Evolutionary conservation across 2,888 invertebrate species (phyloP).

Genomic region (Noctuana brunneofusca): DNA sequence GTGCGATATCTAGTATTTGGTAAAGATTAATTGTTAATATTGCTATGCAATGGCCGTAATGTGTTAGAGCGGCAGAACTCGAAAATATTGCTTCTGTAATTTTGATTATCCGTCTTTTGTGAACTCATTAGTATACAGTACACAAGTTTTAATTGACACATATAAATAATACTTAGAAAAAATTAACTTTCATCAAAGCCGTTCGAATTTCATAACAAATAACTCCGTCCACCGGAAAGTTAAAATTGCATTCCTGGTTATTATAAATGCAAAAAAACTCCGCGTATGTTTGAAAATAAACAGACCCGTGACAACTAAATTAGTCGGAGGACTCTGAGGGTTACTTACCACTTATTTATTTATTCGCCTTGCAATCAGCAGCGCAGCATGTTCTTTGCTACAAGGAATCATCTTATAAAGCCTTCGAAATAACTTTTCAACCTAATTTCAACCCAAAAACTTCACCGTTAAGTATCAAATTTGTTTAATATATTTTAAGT

Average conservation of each 20-base stretch:
- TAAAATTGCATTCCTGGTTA: conserved; percentile 11
- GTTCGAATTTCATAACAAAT: neutral
- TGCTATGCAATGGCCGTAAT: too few species aligned
- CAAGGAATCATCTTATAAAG: conserved; percentile 25
- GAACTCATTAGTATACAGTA: too few species aligned
- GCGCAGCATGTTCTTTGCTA: conserved; percentile 46
- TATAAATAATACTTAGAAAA: too few species aligned
- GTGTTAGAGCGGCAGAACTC: too few species aligned
- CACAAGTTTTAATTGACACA: too few species aligned
- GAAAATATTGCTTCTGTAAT: too few species aligned
- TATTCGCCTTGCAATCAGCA: conserved; percentile 60
- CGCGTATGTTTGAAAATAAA: conserved; percentile 49
- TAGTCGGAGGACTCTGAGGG: conserved; percentile 51
- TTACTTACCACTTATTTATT: conserved; percentile 50
- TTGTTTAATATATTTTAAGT: neutral
- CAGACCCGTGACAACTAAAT: conserved; percentile 56
- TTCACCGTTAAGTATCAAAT: conserved; percentile 3
- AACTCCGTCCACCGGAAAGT: conserved; percentile 1
- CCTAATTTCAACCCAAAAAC: conserved; percentile 26
- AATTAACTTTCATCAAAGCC: neutral
- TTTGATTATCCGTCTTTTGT: too few species aligned
- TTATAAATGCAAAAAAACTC: conserved; percentile 32
- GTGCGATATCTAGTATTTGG: too few species aligned
- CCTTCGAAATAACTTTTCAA: neutral
- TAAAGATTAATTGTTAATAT: too few species aligned